Percentiles rank a stretch among this genome's conserved stretches.
These are phyloP conservation scores for Chinchilla lanigera DNA, from an alignment of 2,113 vertebrate genomes.

Conservation along the genomic window DNA sequence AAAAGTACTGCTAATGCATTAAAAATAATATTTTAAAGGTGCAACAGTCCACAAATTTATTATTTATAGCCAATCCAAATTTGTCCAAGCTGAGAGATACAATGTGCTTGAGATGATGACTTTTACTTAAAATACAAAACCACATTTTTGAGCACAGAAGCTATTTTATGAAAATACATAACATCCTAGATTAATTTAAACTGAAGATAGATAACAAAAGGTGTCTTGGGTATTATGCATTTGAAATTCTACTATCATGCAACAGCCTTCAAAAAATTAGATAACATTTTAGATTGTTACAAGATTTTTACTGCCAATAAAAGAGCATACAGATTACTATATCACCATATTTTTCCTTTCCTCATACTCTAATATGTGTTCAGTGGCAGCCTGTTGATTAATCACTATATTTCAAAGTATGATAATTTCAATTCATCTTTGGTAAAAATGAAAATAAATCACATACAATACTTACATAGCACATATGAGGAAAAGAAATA, in stretches of 20 bases:
- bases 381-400: background rate
- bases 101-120: background rate
- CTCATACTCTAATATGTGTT: background rate
- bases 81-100: conserved; percentile 18
- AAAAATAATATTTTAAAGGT: conserved; percentile 20
- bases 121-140: background rate
- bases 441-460: conserved; percentile 7
- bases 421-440: background rate
- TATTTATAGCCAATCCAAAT: background rate
- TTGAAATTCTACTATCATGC: background rate
- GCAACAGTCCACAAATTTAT: background rate
- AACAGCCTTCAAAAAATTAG: background rate
- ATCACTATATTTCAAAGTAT: background rate
- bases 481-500: background rate
- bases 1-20: background rate
- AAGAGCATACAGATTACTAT: background rate
- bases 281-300: background rate
- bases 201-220: background rate
- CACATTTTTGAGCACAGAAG: background rate
- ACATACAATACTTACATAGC: background rate
- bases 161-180: background rate
- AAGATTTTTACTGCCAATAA: background rate
- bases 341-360: background rate
- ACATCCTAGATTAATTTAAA: conserved; percentile 35
- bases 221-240: background rate